These are phyloP conservation scores for Myiozetetes cayanensis DNA, from an alignment of 2,113 vertebrate species.

Conservation along the genomic window DNA sequence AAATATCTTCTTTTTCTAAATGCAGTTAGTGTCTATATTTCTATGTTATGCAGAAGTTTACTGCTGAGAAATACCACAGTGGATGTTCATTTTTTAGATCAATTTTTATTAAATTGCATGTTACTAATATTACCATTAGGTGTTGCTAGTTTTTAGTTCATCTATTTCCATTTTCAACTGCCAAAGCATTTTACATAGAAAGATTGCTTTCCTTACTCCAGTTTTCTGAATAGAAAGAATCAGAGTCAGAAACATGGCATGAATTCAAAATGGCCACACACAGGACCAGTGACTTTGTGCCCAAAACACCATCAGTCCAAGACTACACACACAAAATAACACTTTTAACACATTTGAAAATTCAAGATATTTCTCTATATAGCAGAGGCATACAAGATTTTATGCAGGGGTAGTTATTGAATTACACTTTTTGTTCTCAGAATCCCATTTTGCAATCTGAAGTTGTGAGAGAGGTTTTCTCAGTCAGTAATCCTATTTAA, in stretches of 20 bases:
- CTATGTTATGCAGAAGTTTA: background rate
- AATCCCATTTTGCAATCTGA: background rate
- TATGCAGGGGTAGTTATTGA: background rate
- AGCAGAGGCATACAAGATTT: background rate
- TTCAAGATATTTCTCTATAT: background rate
- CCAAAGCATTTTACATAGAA: background rate
- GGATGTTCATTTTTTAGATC: background rate
- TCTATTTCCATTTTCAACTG: background rate
- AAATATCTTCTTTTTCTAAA: background rate
- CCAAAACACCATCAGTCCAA: background rate
- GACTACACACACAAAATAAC: background rate
- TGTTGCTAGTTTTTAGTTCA: background rate
- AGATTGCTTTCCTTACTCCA: background rate
- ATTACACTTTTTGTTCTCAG: background rate
- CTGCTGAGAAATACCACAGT: background rate
- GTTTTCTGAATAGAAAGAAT: background rate
- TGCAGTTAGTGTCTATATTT: background rate
- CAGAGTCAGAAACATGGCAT: background rate
- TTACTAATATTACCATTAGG: background rate
- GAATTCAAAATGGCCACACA: background rate
- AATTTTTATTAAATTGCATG: background rate
- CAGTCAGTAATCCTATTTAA: background rate
- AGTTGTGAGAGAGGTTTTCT: background rate
- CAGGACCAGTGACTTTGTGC: background rate
- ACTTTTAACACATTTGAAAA: background rate